Base-by-base conservation (phyloP, 2,888 invertebrate species). In the Campoplex capitator region DNA sequence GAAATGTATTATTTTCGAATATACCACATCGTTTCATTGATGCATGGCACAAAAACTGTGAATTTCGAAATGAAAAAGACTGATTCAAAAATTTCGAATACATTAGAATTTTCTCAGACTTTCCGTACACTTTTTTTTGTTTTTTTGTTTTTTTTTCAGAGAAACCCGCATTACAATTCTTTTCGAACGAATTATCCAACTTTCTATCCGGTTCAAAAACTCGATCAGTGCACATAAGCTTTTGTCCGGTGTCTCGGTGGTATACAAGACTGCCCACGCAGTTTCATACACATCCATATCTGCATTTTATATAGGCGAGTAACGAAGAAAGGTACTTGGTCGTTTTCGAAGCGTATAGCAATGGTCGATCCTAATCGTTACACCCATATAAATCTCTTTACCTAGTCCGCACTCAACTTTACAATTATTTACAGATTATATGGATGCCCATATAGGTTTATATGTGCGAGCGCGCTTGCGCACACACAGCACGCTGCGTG, bases 331-430 rank as follows among this genome's bases (percentile, higher is more conserved):
- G 78, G 76, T 77, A 76, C 74, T 78, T 71, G 67, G 83, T 75
- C 78, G 71, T 81, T 82, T 58, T 87, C 84, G 76, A 83, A 85
- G 80, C 79, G 88, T 78, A 38, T 38, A 86, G 87, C 91, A 92
- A 92, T 92, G 92, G 92, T 92, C 90, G 91, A 82, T 83, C 89
- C 89, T 89, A 90, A 88, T 90, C 91, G 90, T 89, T 92, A 92
- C 92, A 91, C 92, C 92, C 92, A 92, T 92, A 92, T 92, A 92
- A 92, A 92, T 92, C 92, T 28, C 91, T 86, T 91, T 91, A 91
- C 90, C 92, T 13, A 45, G 91, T 92, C 91, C 90, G 90, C 82
- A 90, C 7, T 42, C 92, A 90, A 45, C 91, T 90, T 91, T 92
- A 90, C 91, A 92, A 92, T 92, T 92, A 92, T 92, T 92, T 92